Evolutionary conservation across 2,888 invertebrate species (phyloP), one percentile per base, ranked within the genome.

Genomic region (Erebia ligea): DNA sequence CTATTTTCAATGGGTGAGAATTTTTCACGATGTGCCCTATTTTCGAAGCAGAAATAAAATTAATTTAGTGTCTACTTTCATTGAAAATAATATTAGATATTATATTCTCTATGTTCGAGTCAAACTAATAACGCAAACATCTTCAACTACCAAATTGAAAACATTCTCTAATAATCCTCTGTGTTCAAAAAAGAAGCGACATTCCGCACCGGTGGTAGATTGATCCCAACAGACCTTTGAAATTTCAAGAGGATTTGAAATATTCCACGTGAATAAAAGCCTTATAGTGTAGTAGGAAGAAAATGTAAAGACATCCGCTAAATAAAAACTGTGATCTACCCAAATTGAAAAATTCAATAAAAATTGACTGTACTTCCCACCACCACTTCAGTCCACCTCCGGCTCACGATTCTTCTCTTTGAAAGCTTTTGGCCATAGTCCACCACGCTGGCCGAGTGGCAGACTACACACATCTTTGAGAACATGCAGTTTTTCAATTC

Each of bases 191-290:
- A 62, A 62, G 62, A 21, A 15, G 21, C 45, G 15, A 48, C 21
- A 48, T 62, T 48, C 48, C 62, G 62, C 62, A 48, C 45, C 62
- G 15, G 13, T 48, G 21, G 48, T 13, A 62, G 21, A 62, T 48
- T 62, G 19, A 21, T 45, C 45, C 45, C 61, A 65, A 56, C 21
- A 56, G 40, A 65, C 64, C 52, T 52, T 65, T 65, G 54, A 40
- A 9, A 54, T 11, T 56, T 56, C 54, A 42, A 65, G 40, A 52
- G 34, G 54, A 42, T 8, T 19, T 52, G 21, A n/a, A 52, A 64
- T 40, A 59, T 17, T 64, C 52, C n/a, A 17, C 52, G 34, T 40
- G 11, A 64, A 64, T 50, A 34, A 64, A 34, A 15, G 45, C 45
- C 25, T 45, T 13, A 42, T 9, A 10, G 42, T 10, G 17, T 54